Evolutionary conservation across 2,888 invertebrate species (phyloP).

Genomic region (Papilio demoleus): DNA sequence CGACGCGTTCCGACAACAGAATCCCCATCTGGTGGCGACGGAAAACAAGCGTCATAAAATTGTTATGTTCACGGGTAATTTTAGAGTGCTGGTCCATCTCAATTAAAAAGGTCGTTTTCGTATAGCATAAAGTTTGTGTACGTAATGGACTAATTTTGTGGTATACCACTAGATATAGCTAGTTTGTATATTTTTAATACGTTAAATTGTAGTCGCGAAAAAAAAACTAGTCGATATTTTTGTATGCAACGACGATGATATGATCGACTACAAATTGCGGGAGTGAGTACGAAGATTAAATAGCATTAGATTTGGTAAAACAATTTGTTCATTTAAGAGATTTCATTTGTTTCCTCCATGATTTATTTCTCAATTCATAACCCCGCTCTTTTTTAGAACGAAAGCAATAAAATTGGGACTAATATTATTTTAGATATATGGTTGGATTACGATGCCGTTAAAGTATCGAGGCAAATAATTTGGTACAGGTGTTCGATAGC

Average conservation of each 20-base stretch:
- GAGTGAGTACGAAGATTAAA: neutral
- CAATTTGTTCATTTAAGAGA: neutral
- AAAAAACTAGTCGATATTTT: neutral
- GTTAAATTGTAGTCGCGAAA: too few species aligned
- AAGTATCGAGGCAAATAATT: conserved; percentile 8
- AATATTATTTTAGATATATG: neutral
- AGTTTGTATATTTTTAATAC: neutral
- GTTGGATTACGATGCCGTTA: neutral
- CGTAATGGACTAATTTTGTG: neutral
- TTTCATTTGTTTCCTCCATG: neutral
- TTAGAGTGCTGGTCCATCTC: conserved; percentile 28
- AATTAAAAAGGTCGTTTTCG: conserved; percentile 15
- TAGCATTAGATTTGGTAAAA: neutral
- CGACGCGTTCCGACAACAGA: conserved; percentile 6
- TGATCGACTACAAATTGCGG: neutral
- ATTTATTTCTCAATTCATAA: too few species aligned
- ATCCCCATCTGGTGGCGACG: conserved; percentile 30
- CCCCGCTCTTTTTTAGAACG: too few species aligned
- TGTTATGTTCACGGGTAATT: conserved; percentile 32
- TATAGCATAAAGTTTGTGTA: conserved; percentile 2
- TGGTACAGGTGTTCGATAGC: conserved; percentile 16
- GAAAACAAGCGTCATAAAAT: conserved; percentile 32
- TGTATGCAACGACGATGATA: conserved; percentile 1
- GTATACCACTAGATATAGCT: neutral
- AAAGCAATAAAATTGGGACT: too few species aligned